Base-by-base conservation (phyloP, 1,140 invertebrate species). In the Apocrypta bakeri region DNA sequence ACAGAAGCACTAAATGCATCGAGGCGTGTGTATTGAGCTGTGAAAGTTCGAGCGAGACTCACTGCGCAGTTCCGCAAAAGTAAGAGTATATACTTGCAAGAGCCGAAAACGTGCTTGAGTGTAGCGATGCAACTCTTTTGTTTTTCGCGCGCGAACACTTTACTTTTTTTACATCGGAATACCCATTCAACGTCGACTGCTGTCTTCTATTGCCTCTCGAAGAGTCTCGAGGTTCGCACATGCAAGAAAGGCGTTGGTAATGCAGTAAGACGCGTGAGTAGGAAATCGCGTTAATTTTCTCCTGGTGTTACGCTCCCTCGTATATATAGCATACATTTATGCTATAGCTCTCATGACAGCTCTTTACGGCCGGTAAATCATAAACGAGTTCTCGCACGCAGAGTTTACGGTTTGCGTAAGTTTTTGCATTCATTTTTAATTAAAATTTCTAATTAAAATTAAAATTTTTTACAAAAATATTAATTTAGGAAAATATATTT, bases 251-350 rank as follows among this genome's bases (percentile, higher is more conserved):
- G 40, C 14, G 48, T 14, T 17, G 48, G 3, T n/a, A 21, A n/a
- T 66, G 64, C 64, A 8, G 64, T 66, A 66, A n/a, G 37, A 24
- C 8, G 71, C n/a, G 71, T 14, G 71, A 0, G 71, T 27, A 12
- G 37, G 71, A 73, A 73, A 40, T 73, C 37, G n/a, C 71, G 33
- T 73, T 24, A 73, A 73, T 48, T 73, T 73, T 73, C 40, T n/a
- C 6, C 71, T 11, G 71, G 37, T 48, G 71, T 73, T 73, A 73
- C 40, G 71, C 71, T 21, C 68, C 0, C 17, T 37, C 37, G 7
- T 71, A 31, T 37, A 29, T 31, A 24, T 11, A 4, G 25, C 7
- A 37, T 71, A 37, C 29, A 71, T 2, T 4, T 2, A 7, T 8
- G 64, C 64, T 25, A 17, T 27, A 66, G 64, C 64, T 31, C 31